A percentile compares a stretch with the other conserved stretches of the same genome.
Evolutionary conservation across 2,113 vertebrate species (phyloP).

Genomic region (Hippocampus barbouri): DNA sequence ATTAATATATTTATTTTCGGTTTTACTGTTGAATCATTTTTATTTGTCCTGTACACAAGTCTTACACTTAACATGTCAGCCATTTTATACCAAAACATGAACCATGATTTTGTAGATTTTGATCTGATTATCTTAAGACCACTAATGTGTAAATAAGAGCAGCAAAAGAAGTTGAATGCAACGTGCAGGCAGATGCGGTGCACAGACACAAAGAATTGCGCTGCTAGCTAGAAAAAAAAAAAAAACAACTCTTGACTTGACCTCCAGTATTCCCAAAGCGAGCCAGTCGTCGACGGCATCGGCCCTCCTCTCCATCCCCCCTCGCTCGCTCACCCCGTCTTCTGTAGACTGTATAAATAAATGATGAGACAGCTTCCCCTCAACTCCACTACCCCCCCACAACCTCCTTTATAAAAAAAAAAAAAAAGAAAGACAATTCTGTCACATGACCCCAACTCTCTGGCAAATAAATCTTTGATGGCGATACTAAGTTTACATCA

Average conservation of each 20-base stretch:
- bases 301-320: constrained; percentile 31
- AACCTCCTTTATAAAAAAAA: constrained; percentile 39
- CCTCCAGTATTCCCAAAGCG: constrained; percentile 56
- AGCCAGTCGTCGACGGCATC: constrained; percentile 33
- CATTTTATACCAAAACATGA: not conserved
- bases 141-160: not conserved
- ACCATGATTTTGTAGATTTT: not conserved
- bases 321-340: constrained; percentile 51
- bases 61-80: no score
- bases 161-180: not conserved
- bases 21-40: no score
- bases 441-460: constrained; percentile 42
- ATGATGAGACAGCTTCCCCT: constrained; percentile 63
- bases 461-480: constrained; percentile 52
- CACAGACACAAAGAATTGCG: constrained; percentile 54
- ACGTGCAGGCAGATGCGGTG: not conserved
- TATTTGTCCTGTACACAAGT: no score
- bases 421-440: constrained; percentile 24
- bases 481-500: constrained; percentile 10
- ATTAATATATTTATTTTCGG: no score
- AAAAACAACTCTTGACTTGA: constrained; percentile 70
- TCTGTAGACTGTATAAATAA: constrained; percentile 72
- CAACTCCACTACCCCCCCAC: constrained; percentile 35
- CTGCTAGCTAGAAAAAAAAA: constrained; percentile 47
- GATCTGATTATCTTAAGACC: not conserved